Base-by-base conservation (phyloP, 37 sponge, comb jelly and placozoan genomes). In the Lycopodina hypogea region DNA sequence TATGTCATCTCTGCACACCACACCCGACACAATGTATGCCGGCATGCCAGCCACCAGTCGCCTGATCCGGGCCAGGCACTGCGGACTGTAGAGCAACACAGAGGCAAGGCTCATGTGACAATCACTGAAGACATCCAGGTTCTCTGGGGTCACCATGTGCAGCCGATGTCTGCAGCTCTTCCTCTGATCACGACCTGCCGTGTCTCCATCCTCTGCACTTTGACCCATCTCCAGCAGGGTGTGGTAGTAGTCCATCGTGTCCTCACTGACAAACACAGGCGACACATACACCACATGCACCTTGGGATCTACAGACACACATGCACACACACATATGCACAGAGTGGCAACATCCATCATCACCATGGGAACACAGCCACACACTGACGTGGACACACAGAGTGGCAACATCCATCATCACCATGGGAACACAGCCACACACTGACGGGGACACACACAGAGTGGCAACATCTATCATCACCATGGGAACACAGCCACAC, bases 271-370 rank as follows among this genome's bases (percentile, higher is more conserved):
- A 48, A 76, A 78, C 11, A 93, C 79, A 6, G 95, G 89, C 18
- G 91, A 90, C 24, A 97, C 61, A 68, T 95, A 97, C n/a, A 97
- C 78, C 52, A 97, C 90, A 42, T 95, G 91, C 26, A 86, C 84
- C 51, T 87, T 87, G 42, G 91, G 84, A 68, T 93, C 89, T 78
- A 56, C 28, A 50, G 11, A 28, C 34, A 37, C 33, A 30, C 60
- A 59, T 4, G 4, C 48, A 45, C 48, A 9, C 48, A 4, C 48
- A 45, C 48, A 45, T 45, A 45, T 4, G 26, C 15, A 14, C 48
- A 45, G 48, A 9, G 8, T 9, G n/a, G n/a, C 9, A 4, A 45
- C 48, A 45, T 45, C 4, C 32, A 53, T 30, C n/a, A 61, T 48
- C 19, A 15, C 36, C 60, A 75, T 37, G 37, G 34, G 11, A 4